Conservation (phyloP, 2,113 vertebrate genomes). For the Eolophus roseicapilla region DNA sequence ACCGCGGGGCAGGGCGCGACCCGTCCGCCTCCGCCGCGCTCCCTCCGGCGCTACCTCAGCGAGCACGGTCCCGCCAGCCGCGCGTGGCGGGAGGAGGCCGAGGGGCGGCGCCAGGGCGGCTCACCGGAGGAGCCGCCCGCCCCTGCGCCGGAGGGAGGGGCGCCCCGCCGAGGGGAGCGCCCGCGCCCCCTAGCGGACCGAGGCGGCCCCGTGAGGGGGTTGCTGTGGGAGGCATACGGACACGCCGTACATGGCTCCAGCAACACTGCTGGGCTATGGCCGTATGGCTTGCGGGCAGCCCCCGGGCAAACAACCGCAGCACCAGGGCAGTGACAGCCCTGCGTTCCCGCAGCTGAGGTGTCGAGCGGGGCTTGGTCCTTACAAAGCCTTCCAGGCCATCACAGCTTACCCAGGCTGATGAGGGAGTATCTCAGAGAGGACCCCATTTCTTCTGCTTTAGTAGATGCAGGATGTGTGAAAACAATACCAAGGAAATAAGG, state of each 20-base stretch:
- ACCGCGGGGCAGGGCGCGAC: background rate
- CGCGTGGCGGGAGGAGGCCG: background rate
- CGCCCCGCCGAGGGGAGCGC: background rate
- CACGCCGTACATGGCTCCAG: too few species aligned
- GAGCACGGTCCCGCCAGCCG: background rate
- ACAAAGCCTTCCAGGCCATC: background rate
- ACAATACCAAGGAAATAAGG: background rate
- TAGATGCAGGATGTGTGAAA: background rate
- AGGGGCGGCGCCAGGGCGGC: background rate
- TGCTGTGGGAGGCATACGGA: too few species aligned
- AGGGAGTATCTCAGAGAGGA: background rate
- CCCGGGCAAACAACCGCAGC: background rate
- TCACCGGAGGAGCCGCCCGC: background rate
- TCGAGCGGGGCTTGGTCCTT: rapidly evolving
- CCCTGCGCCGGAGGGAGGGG: background rate
- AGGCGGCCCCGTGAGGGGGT: background rate
- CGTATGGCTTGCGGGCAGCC: too few species aligned
- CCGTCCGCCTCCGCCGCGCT: background rate
- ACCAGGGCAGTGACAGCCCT: background rate
- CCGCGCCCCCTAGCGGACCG: background rate
- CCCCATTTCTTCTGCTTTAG: background rate
- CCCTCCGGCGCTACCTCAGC: too few species aligned
- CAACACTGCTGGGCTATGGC: too few species aligned
- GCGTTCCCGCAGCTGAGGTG: background rate
- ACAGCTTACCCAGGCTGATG: too few species aligned